These are phyloP conservation scores for Argyrosomus regius DNA, from an alignment of 2,797 vertebrate species.

Conservation along the genomic window DNA sequence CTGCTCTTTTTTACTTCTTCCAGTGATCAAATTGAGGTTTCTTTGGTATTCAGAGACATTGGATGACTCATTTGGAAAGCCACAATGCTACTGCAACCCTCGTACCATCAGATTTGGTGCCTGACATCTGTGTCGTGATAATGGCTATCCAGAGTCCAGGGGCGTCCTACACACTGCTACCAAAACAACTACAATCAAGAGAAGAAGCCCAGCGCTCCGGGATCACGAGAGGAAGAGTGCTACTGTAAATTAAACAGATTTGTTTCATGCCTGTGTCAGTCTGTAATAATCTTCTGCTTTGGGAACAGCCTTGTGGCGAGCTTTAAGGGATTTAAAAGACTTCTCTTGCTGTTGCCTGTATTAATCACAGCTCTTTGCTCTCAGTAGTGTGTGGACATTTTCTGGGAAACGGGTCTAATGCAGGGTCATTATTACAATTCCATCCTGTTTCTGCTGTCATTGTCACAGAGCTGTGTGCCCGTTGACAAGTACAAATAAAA, in stretches of 20 bases:
- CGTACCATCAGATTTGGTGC: slow-evolving; percentile 14
- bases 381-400: slow-evolving; percentile 40
- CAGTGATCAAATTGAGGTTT: background rate
- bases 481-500: slow-evolving; percentile 2
- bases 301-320: slow-evolving; percentile 55
- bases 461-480: slow-evolving; percentile 17
- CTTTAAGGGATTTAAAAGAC: slow-evolving; percentile 74
- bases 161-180: slow-evolving; percentile 7
- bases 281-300: slow-evolving; percentile 72
- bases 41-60: slow-evolving; percentile 3
- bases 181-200: slow-evolving; percentile 28
- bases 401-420: slow-evolving; percentile 61
- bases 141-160: slow-evolving; percentile 16
- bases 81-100: background rate
- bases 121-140: slow-evolving; percentile 27
- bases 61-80: slow-evolving; percentile 35
- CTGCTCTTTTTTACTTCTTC: background rate
- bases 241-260: slow-evolving; percentile 71
- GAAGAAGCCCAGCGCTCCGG: background rate
- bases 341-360: slow-evolving; percentile 48
- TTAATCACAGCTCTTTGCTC: slow-evolving; percentile 66
- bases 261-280: slow-evolving; percentile 56
- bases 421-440: slow-evolving; percentile 53
- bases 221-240: background rate
- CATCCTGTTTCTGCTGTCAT: slow-evolving; percentile 42